Evolutionary conservation across 2,797 vertebrate species (phyloP).

Genomic region (Aldrovandia affinis): DNA sequence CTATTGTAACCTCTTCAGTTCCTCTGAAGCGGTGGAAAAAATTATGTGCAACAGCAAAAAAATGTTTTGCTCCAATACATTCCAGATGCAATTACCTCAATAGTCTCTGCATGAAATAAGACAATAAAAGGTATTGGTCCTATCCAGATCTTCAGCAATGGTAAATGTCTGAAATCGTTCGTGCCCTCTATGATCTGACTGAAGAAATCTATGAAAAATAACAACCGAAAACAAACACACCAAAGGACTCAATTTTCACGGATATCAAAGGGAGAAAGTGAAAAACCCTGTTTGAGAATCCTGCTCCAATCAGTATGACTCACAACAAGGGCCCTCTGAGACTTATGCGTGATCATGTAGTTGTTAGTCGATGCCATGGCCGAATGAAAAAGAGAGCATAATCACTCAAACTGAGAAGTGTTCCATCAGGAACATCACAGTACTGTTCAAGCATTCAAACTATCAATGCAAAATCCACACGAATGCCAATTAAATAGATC

Average conservation of each 20-base stretch:
- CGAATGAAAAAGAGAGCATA: neutral
- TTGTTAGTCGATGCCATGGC: neutral
- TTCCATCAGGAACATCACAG: neutral
- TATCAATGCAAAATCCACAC: neutral
- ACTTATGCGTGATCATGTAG: neutral
- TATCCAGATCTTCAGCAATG: constrained; percentile 55
- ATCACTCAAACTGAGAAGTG: neutral
- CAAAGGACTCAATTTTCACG: neutral
- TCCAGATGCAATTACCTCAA: constrained; percentile 48
- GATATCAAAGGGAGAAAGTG: neutral
- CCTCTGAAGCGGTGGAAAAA: neutral
- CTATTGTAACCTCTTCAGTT: neutral
- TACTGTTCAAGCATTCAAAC: neutral
- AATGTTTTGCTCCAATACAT: neutral
- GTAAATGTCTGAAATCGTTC: constrained; percentile 52
- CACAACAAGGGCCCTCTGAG: neutral
- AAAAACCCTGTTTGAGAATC: neutral
- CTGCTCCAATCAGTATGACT: too few species aligned
- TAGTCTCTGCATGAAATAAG: constrained; percentile 56
- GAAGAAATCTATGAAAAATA: constrained; percentile 52
- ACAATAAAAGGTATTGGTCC: constrained; percentile 56
- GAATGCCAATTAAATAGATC: neutral
- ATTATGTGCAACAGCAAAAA: neutral
- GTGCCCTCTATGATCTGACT: constrained; percentile 55
- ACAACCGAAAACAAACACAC: constrained; percentile 15